Evolutionary conservation across 2,888 invertebrate genomes (phyloP).

Genomic region (Eucera pruinosa): DNA sequence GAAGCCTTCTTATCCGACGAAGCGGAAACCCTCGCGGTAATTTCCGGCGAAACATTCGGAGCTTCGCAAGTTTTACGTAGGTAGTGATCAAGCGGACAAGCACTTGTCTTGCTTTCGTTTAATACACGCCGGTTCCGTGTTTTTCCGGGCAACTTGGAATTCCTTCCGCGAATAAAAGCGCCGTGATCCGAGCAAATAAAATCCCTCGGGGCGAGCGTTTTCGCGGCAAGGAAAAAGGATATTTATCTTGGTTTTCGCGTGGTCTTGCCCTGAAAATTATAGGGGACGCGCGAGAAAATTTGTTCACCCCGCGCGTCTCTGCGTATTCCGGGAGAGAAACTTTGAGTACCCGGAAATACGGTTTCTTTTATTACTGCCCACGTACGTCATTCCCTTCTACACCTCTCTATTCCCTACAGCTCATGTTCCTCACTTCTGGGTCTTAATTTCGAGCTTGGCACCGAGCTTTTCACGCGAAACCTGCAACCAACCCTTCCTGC

Average conservation of each 20-base stretch:
- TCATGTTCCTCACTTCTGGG: conserved; percentile 19
- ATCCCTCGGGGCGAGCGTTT: conserved; percentile 15
- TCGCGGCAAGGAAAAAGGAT: conserved; percentile 31
- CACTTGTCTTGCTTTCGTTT: conserved; percentile 38
- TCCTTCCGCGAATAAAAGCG: conserved; percentile 52
- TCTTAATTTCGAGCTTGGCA: conserved; percentile 50
- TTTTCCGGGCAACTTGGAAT: conserved; percentile 42
- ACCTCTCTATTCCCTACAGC: not conserved
- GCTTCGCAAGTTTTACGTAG: conserved; percentile 12
- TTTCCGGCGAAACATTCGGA: not conserved
- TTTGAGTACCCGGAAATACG: conserved; percentile 36
- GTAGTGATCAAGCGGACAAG: conserved; percentile 38
- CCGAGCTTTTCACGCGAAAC: conserved; percentile 28
- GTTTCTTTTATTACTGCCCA: conserved; percentile 56
- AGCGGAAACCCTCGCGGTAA: not conserved
- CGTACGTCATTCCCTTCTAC: conserved; percentile 5
- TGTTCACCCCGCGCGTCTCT: conserved; percentile 53
- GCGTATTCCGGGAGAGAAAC: conserved; percentile 40
- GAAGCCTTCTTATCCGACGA: not conserved
- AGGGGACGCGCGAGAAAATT: conserved; percentile 63
- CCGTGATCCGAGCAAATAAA: conserved; percentile 51
- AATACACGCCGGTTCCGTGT: conserved; percentile 26
- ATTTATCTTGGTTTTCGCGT: conserved; percentile 62
- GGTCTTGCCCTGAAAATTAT: conserved; percentile 57
- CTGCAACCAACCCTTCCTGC: conserved; percentile 5